Evolutionary conservation across 1,140 invertebrate genomes (phyloP).

Genomic region (Plodia interpunctella): DNA sequence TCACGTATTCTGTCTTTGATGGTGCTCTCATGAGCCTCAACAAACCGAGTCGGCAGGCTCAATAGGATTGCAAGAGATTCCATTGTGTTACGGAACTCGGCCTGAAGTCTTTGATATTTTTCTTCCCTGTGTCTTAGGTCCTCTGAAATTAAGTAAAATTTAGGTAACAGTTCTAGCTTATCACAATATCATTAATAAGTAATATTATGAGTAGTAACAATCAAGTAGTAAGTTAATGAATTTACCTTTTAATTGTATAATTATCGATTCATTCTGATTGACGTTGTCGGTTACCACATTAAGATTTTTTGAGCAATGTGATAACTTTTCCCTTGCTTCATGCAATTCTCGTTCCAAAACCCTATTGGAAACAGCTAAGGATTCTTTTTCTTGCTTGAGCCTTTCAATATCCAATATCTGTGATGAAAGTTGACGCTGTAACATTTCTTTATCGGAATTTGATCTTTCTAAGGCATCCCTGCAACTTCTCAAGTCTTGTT

Average conservation of each 20-base stretch:
- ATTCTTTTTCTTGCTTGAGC: conserved; percentile 83
- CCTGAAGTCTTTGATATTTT: conserved; percentile 80
- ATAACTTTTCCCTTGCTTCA: conserved; percentile 82
- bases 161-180: not conserved
- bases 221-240: too few species aligned
- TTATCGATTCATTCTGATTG: conserved; percentile 81
- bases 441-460: conserved; percentile 81
- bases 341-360: conserved; percentile 81
- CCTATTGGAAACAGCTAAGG: conserved; percentile 80
- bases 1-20: conserved; percentile 88
- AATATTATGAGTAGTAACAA: too few species aligned
- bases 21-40: conserved; percentile 84
- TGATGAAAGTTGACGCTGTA: conserved; percentile 81
- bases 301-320: conserved; percentile 79
- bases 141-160: conserved; percentile 71
- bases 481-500: conserved; percentile 82
- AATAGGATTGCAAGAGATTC: conserved; percentile 83
- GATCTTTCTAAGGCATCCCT: conserved; percentile 81
- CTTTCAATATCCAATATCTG: conserved; percentile 83
- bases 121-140: conserved; percentile 84
- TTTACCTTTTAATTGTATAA: conserved; percentile 83
- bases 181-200: too few species aligned
- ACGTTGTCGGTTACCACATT: conserved; percentile 82
- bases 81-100: conserved; percentile 80
- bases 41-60: conserved; percentile 82